Evolutionary conservation across 2,113 vertebrate genomes (phyloP).

Genomic region (Pangasianodon gigas): DNA sequence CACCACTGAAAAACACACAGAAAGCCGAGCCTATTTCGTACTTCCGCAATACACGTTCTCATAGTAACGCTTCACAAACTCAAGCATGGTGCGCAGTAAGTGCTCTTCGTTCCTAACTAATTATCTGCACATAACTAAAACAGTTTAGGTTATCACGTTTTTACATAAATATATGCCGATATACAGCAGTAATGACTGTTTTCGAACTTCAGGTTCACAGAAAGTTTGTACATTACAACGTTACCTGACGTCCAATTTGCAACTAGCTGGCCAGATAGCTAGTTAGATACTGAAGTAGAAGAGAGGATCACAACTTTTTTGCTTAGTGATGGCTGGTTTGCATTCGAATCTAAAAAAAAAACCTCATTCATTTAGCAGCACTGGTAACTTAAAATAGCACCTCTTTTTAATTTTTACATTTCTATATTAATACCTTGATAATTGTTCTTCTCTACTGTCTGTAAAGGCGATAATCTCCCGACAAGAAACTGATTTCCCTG

Average conservation of each 20-base stretch:
- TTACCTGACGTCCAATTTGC: background rate
- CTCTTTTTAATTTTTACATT: background rate
- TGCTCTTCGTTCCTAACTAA: background rate
- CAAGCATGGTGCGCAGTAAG: conserved; percentile 52
- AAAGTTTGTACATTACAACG: background rate
- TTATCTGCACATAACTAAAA: background rate
- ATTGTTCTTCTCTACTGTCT: too few relatives aligned
- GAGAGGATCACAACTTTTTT: background rate
- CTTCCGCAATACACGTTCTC: conserved; percentile 5
- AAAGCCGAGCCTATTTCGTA: background rate
- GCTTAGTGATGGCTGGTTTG: background rate
- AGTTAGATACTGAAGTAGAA: background rate
- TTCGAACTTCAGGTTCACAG: background rate
- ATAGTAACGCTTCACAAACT: conserved; percentile 40
- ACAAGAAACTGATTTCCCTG: background rate
- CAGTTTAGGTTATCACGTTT: background rate
- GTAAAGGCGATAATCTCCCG: background rate
- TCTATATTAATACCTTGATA: background rate
- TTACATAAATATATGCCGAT: background rate
- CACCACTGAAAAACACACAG: too few relatives aligned
- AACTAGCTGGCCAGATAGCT: background rate
- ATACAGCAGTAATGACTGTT: too few relatives aligned
- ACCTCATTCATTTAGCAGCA: background rate
- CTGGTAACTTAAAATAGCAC: background rate
- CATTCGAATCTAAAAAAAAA: background rate